phyloP scores from a whole-genome alignment of 1,140 invertebrate species.

The Mya arenaria region DNA sequence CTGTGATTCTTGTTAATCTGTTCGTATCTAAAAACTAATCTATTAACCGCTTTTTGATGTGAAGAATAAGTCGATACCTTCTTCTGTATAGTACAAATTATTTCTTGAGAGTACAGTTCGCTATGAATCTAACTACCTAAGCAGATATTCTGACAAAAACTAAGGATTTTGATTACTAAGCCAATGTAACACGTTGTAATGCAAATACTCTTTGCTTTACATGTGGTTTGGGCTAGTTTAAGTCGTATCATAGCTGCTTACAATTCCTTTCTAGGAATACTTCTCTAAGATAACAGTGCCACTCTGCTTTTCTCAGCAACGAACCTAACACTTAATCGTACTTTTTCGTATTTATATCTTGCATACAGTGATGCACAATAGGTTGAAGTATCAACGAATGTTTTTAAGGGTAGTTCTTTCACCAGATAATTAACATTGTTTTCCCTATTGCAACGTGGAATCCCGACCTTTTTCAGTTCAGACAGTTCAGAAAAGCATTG shows the following conservation, averaged over 20 bases:
- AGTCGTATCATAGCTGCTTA: not conserved
- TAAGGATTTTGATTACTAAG: not conserved
- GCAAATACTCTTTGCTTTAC: not conserved
- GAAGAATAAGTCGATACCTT: constrained; percentile 1
- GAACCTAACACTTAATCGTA: not conserved
- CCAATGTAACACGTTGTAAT: constrained; percentile 34
- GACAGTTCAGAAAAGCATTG: constrained; percentile 40
- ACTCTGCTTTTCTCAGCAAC: constrained; percentile 15
- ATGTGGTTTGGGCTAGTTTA: not conserved
- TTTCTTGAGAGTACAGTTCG: constrained; percentile 12
- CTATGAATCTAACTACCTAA: constrained; percentile 18
- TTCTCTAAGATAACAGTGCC: not conserved
- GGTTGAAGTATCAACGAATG: constrained; percentile 37
- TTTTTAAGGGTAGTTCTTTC: constrained; percentile 9
- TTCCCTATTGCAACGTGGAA: not conserved
- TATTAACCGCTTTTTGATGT: not conserved
- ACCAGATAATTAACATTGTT: not conserved
- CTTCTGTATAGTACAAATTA: constrained; percentile 1
- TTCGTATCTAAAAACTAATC: constrained; percentile 6
- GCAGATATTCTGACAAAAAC: constrained; percentile 11
- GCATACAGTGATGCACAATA: constrained; percentile 25
- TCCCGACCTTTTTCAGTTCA: not conserved
- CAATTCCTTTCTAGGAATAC: not conserved
- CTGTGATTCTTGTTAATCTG: not conserved
- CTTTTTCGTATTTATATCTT: constrained; percentile 16